Base-by-base conservation (phyloP, 2,888 invertebrate genomes). In the Timema cristinae region DNA sequence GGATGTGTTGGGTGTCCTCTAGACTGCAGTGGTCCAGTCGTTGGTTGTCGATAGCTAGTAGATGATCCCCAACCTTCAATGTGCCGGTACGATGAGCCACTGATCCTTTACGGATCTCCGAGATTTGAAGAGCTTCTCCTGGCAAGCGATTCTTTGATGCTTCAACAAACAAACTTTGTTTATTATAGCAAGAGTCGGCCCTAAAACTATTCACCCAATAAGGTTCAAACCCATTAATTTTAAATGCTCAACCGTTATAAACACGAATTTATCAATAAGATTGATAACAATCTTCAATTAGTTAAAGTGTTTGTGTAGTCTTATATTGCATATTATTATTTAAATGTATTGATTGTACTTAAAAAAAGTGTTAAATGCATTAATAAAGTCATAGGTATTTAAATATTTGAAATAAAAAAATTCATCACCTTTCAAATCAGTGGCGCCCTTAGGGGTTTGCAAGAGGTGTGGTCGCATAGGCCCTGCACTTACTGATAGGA, bases 61-160 rank as follows among this genome's bases (percentile, higher is more conserved):
- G 85, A 73, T 92, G 89, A 80, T 97, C 97, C 0, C 96, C 96
- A 0, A 92, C 88, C 32, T 93, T 89, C 56, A 97, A 83, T 0
- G 94, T 93, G 2, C 97, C 97, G 48, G 92, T 93, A 66, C 95
- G 86, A 83, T 97, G 94, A 0, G 97, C 95, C 0, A 93, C 90
- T 54, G 96, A 96, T 10, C 97, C 97, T 66, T 92, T 89, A 71
- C 93, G 90, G 13, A 98, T 93, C 78, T 95, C 94, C 0, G 94
- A 91, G 79, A 97, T 95, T 67, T 93, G 32, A 11, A 74, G 71
- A 11, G 73, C 72, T 50, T 76, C 75, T n/a, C 77, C 75, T 51
- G 72, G 49, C 50, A 67, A 13, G 10, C 73, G 86, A 74, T 85
- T 86, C 76, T 83, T 83, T 7, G 82, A 82, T 7, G 83, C 83